These are phyloP conservation scores for Calliphora vicina DNA, from an alignment of 1,140 invertebrate genomes.

Conservation along the genomic window DNA sequence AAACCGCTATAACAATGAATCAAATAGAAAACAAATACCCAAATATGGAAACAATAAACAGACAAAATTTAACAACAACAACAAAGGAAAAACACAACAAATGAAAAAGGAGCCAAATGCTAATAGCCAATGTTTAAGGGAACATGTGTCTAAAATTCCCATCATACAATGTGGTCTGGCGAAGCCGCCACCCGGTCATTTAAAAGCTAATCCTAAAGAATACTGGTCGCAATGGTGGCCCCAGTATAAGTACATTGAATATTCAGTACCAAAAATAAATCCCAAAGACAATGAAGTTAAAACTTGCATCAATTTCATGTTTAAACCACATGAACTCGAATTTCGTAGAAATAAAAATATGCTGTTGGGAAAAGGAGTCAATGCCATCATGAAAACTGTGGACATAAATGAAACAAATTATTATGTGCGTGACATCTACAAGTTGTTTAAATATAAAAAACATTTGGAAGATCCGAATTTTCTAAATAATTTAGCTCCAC, in stretches of 20 bases:
- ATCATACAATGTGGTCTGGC: neutral
- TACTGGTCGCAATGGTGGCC: neutral
- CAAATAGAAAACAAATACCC: too few relatives aligned
- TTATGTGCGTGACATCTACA: neutral
- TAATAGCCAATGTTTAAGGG: too few relatives aligned
- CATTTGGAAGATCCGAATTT: neutral
- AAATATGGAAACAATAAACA: too few relatives aligned
- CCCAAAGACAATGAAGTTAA: neutral
- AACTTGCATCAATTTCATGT: neutral
- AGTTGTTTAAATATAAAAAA: neutral
- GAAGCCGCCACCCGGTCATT: neutral
- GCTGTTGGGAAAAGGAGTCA: neutral
- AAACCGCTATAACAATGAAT: too few relatives aligned
- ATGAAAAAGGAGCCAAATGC: too few relatives aligned
- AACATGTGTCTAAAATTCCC: too few relatives aligned
- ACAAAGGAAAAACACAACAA: too few relatives aligned
- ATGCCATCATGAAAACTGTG: neutral
- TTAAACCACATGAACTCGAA: neutral
- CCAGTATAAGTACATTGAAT: neutral
- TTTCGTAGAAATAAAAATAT: neutral
- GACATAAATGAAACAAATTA: neutral
- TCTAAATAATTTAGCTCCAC: neutral
- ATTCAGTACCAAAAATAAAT: neutral
- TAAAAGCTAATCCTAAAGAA: neutral
- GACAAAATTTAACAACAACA: too few relatives aligned